These are phyloP conservation scores for Salvelinus sp. DNA, from an alignment of 2,113 vertebrate species.

Conservation along the genomic window DNA sequence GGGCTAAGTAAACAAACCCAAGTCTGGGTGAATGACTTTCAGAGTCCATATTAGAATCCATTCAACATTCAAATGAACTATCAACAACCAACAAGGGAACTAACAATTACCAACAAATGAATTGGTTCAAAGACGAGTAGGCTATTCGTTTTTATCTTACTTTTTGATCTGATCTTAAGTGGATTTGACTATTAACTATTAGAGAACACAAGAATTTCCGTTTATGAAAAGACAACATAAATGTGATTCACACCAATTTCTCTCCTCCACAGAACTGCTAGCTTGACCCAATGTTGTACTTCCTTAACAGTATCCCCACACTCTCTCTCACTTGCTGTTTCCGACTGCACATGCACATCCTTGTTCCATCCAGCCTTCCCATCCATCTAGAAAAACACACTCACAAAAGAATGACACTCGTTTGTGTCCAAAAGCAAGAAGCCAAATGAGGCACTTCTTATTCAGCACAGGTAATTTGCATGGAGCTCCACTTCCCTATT, in stretches of 20 bases:
- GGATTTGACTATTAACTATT: no score
- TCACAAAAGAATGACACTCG: conserved; percentile 60
- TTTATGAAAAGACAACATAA: background rate
- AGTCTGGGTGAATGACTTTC: no score
- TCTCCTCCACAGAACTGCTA: background rate
- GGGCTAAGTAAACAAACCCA: no score
- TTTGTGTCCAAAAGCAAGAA: conserved; percentile 65
- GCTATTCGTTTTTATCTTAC: no score
- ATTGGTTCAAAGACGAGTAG: no score
- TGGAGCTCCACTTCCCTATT: conserved; percentile 34
- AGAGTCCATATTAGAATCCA: no score
- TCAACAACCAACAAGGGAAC: no score
- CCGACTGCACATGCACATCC: conserved; percentile 62
- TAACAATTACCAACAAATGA: no score
- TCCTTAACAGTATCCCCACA: background rate
- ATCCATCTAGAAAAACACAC: conserved; percentile 64
- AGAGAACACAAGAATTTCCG: background rate
- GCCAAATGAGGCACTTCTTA: conserved; percentile 63
- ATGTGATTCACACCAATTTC: background rate
- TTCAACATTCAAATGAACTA: no score
- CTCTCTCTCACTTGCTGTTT: conserved; percentile 62
- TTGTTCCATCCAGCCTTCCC: conserved; percentile 58
- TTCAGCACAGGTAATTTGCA: conserved; percentile 47
- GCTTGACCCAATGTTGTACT: background rate
- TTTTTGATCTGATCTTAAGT: no score